Evolutionary conservation across 2,888 invertebrate species (phyloP).

Genomic region (Allophyes oxyacanthae): DNA sequence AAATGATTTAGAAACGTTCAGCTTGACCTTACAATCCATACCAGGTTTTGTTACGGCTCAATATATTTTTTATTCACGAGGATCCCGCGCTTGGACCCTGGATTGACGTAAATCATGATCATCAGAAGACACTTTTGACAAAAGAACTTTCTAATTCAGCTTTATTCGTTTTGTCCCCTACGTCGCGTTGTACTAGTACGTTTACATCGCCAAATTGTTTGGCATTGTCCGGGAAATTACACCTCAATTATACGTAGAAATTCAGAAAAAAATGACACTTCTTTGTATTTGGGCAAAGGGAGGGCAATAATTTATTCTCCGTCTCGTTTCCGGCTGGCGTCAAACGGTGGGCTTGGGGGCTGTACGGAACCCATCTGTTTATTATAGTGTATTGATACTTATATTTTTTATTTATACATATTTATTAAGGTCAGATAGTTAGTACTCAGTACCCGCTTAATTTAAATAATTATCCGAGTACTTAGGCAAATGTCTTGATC

Average conservation of each 20-base stretch:
- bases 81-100: conserved; percentile 63
- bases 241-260: conserved; percentile 81
- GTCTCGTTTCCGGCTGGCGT: conserved; percentile 77
- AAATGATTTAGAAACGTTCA: conserved; percentile 63
- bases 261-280: conserved; percentile 71
- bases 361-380: conserved; percentile 63
- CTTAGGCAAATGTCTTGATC: conserved; percentile 67
- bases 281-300: conserved; percentile 75
- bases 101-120: conserved; percentile 80
- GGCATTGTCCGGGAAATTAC: conserved; percentile 79
- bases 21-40: conserved; percentile 61
- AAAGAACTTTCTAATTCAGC: conserved; percentile 78
- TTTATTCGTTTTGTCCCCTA: conserved; percentile 71
- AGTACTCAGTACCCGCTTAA: conserved; percentile 17
- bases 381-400: conserved; percentile 16
- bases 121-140: conserved; percentile 70
- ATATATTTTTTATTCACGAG: conserved; percentile 62
- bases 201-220: conserved; percentile 68
- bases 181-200: conserved; percentile 69
- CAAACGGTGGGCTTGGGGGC: conserved; percentile 67
- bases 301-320: conserved; percentile 77
- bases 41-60: conserved; percentile 64
- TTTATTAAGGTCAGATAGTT: conserved; percentile 14
- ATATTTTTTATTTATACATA: conserved; percentile 1
- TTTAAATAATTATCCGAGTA: conserved; percentile 33